Conservation (phyloP, 2,113 vertebrate species). For the Gobiocypris rarus region DNA sequence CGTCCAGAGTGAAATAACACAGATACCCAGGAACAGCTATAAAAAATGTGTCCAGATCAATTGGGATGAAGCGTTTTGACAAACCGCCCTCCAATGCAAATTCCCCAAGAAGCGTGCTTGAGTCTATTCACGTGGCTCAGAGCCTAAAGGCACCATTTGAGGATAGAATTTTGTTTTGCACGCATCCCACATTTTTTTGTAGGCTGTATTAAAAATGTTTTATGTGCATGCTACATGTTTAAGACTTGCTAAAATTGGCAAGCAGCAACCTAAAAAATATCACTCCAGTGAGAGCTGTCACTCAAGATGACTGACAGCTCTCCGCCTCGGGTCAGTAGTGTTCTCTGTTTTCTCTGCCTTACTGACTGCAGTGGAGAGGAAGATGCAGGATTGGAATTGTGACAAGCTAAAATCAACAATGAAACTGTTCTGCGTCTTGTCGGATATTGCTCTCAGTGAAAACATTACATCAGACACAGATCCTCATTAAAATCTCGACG, state of each 20-base stretch:
- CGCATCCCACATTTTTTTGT: constrained; percentile 23
- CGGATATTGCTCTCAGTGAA: constrained; percentile 14
- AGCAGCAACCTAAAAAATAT: constrained; percentile 46
- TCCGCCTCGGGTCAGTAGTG: constrained; percentile 42
- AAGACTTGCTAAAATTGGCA: constrained; percentile 48
- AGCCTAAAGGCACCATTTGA: constrained; percentile 43
- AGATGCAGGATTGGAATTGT: constrained; percentile 31
- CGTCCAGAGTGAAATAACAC: constrained; percentile 13
- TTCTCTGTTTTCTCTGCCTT: constrained; percentile 40
- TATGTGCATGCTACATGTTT: constrained; percentile 29
- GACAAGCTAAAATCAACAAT: constrained; percentile 35
- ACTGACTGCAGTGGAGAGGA: constrained; percentile 16
- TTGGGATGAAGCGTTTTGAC: constrained; percentile 29
- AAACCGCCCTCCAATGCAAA: constrained; percentile 38
- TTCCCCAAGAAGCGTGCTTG: constrained; percentile 25
- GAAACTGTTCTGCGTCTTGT: not conserved
- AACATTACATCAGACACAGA: constrained; percentile 31
- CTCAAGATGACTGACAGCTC: constrained; percentile 51
- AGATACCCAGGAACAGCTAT: constrained; percentile 20
- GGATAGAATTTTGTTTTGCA: constrained; percentile 39
- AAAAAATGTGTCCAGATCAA: constrained; percentile 43
- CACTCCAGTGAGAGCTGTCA: constrained; percentile 47
- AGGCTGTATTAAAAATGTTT: constrained; percentile 42
- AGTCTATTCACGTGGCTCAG: constrained; percentile 33
- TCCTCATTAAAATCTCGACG: constrained; percentile 5